These are phyloP conservation scores for Sphaeridia pumilis DNA, from an alignment of 2,888 invertebrate species.

Conservation along the genomic window DNA sequence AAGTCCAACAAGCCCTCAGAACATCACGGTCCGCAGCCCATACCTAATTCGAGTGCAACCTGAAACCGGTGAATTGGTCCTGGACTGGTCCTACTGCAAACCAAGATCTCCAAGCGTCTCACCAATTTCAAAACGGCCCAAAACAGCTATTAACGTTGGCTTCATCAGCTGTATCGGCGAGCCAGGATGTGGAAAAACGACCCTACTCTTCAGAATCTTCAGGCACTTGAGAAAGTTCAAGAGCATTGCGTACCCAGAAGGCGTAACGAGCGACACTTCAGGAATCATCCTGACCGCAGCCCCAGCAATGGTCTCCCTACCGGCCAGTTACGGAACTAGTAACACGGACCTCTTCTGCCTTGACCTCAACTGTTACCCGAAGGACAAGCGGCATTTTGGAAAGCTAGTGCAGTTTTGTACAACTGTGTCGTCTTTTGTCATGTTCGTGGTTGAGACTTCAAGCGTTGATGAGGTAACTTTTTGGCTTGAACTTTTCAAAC, in stretches of 20 bases:
- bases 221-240: background rate
- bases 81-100: too few species aligned
- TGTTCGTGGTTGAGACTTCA: background rate
- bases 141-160: too few species aligned
- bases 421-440: background rate
- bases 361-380: background rate
- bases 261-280: background rate
- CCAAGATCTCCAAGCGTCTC: too few species aligned
- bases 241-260: background rate
- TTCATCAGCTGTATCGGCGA: background rate
- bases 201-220: background rate
- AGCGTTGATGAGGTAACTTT: background rate
- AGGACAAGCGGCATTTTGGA: background rate
- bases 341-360: background rate
- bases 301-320: background rate
- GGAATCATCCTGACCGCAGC: background rate
- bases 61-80: too few species aligned
- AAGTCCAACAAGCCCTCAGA: too few species aligned
- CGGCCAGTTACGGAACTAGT: background rate
- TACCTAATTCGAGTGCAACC: too few species aligned
- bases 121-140: too few species aligned
- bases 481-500: too few species aligned
- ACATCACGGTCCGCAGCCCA: too few species aligned
- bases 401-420: background rate
- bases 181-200: background rate